Evolutionary conservation across 1,140 invertebrate genomes (phyloP), one percentile per base, ranked within the genome.

Genomic region (Drosophila elegans): DNA sequence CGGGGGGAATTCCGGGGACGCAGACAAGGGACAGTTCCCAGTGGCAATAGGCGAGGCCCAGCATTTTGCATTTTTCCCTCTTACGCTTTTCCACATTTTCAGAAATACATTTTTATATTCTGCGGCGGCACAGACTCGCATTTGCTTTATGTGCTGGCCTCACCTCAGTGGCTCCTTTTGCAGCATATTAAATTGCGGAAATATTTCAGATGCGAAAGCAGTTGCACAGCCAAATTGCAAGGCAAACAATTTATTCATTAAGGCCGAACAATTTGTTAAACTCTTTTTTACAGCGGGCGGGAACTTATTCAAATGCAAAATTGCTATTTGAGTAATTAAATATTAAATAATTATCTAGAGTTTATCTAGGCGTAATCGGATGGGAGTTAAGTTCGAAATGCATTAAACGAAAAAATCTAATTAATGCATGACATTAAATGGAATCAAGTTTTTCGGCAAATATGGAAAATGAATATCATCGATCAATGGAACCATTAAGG

Each of bases 301-400:
- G 42, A 56, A 60, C 36, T 52, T 48, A 84, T 83, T 72, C 53
- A 80, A 73, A 69, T 60, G 75, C 69, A 45, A 68, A 74, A 81
- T 74, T 86, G 56, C 64, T 13, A 36, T 77, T 48, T 68, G 52
- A 67, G 51, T 81, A 86, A 86, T 86, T 86, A 78, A 86, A 78
- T 75, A 86, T 72, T 45, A 60, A 62, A 71, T 67, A 78, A 81
- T 81, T 86, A 86, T 75, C 53, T 73, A 68, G 60, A 42, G 55
- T 46, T 81, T 74, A 61, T 74, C 59, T 48, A 54, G 49, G 42
- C 44, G 7, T 56, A 55, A 38, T 48, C 44, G 42, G 38, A 5
- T 6, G 38, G 39, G 29, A 51, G 46, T 12, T 5, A 1, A 38
- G 32, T 29, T 62, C n/a, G 38, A 27, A 56, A 13, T 32, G 36